Conservation (phyloP, 2,113 vertebrate genomes). For the Spea multiplicata region DNA sequence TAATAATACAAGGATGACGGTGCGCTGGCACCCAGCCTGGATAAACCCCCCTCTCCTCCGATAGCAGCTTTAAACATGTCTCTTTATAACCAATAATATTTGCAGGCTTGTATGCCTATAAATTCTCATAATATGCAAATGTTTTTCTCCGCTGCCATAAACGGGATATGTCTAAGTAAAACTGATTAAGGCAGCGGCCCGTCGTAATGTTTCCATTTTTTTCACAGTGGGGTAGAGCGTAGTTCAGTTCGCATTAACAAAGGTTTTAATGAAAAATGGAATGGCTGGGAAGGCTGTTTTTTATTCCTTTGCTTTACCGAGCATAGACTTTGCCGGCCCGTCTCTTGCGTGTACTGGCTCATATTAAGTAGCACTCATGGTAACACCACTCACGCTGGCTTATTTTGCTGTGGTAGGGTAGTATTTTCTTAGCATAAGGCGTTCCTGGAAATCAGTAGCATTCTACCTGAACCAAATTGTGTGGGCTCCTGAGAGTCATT, state of each 20-base stretch:
- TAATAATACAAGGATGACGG: slow-evolving; percentile 27
- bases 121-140: slow-evolving; percentile 39
- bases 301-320: neutral
- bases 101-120: slow-evolving; percentile 13
- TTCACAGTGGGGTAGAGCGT: slow-evolving; percentile 32
- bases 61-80: slow-evolving; percentile 29
- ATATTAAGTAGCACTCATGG: neutral
- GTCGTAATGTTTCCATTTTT: slow-evolving; percentile 26
- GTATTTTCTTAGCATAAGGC: slow-evolving; percentile 4
- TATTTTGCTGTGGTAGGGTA: neutral
- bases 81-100: slow-evolving; percentile 25
- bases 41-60: neutral
- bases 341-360: neutral
- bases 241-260: slow-evolving; percentile 30
- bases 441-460: neutral
- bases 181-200: slow-evolving; percentile 35
- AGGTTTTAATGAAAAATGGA: slow-evolving; percentile 34
- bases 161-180: slow-evolving; percentile 19
- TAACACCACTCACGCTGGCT: neutral
- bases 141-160: slow-evolving; percentile 5
- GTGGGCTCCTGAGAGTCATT: no score
- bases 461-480: neutral
- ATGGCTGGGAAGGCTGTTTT: neutral
- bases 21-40: slow-evolving; percentile 16
- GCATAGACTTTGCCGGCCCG: neutral